A percentile compares a stretch with the other conserved stretches of the same genome.
Evolutionary conservation across 2,888 invertebrate species (phyloP).

Genomic region (Agrilus cyanescens): DNA sequence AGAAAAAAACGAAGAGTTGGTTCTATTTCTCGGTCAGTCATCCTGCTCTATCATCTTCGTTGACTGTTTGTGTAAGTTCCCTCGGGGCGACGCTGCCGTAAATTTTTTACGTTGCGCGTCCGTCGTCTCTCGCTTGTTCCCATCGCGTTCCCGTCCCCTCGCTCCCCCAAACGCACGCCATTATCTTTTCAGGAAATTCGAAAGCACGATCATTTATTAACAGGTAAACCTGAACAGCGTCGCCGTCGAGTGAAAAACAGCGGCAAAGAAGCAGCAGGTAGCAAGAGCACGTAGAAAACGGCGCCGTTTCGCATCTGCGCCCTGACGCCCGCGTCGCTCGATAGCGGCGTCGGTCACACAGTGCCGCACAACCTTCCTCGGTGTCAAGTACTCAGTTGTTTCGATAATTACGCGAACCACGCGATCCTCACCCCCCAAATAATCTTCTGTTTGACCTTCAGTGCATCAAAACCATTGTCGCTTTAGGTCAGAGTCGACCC

Average conservation of each 20-base stretch:
- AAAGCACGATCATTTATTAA: slow-evolving; percentile 29
- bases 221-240: slow-evolving; percentile 23
- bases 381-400: slow-evolving; percentile 34
- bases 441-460: too few relatives aligned
- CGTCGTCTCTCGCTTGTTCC: too few relatives aligned
- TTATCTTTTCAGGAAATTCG: slow-evolving; percentile 18
- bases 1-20: too few relatives aligned
- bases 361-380: slow-evolving; percentile 35
- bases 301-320: slow-evolving; percentile 32
- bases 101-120: too few relatives aligned
- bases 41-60: too few relatives aligned
- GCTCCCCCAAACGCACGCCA: too few relatives aligned
- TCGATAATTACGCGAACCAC: slow-evolving; percentile 14
- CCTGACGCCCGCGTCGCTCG: slow-evolving; percentile 34
- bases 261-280: slow-evolving; percentile 32
- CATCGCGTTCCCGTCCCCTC: too few relatives aligned
- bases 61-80: too few relatives aligned
- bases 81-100: too few relatives aligned
- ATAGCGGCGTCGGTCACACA: slow-evolving; percentile 31
- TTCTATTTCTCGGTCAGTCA: too few relatives aligned
- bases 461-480: too few relatives aligned
- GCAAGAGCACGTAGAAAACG: slow-evolving; percentile 26
- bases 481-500: too few relatives aligned
- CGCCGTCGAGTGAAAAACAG: slow-evolving; percentile 16
- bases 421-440: slow-evolving; percentile 8